Conservation (phyloP, 2,113 vertebrate genomes). For the Thalassarche chlororhynchos region DNA sequence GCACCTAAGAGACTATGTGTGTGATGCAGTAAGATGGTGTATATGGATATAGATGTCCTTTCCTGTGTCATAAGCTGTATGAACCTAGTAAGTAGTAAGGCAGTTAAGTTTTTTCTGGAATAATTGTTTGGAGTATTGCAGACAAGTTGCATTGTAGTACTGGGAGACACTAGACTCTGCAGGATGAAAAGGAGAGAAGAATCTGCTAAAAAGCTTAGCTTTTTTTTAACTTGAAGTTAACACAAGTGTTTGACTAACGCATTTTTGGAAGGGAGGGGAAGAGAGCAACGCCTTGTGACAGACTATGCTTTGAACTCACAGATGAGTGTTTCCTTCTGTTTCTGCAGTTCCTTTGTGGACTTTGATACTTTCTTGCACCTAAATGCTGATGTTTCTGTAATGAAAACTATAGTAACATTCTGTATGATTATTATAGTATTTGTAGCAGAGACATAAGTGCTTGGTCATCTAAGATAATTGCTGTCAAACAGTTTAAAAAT, state of each 20-base stretch:
- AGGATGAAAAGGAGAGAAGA: background rate
- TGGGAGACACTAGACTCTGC: background rate
- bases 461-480: background rate
- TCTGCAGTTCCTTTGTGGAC: background rate
- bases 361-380: background rate
- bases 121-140: background rate
- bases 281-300: background rate
- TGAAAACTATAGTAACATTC: background rate
- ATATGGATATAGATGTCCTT: background rate
- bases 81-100: background rate
- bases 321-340: background rate
- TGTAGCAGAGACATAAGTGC: background rate
- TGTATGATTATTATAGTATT: background rate
- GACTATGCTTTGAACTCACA: background rate
- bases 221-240: background rate
- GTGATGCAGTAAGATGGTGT: background rate
- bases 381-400: background rate
- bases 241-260: background rate
- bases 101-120: background rate
- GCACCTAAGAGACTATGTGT: background rate
- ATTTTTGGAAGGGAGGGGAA: background rate
- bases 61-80: background rate
- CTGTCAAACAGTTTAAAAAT: background rate
- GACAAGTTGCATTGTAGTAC: background rate
- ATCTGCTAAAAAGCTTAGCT: background rate